A percentile compares a stretch with the other conserved stretches of the same genome.
Conservation (phyloP, 2,888 invertebrate species). For the Polydrusus tereticollis region DNA sequence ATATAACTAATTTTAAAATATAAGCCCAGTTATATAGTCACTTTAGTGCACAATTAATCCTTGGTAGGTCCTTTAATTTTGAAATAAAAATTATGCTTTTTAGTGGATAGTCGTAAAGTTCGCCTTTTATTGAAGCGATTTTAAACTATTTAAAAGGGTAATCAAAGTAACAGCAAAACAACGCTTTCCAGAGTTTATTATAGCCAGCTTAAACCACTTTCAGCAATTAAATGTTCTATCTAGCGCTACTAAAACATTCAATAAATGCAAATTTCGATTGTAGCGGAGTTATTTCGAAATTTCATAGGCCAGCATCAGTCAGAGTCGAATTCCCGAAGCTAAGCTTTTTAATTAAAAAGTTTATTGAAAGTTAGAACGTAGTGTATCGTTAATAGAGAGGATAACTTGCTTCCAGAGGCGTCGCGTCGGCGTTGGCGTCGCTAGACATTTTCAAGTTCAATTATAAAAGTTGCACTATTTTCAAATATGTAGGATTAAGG, state of each 20-base stretch:
- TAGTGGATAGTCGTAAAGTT: conserved; percentile 27
- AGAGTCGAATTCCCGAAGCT: conserved; percentile 28
- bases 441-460: neutral
- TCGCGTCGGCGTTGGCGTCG: neutral
- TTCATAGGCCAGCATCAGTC: conserved; percentile 42
- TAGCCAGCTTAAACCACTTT: conserved; percentile 42
- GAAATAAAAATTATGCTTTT: conserved; percentile 22
- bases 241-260: conserved; percentile 42
- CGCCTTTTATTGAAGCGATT: conserved; percentile 18
- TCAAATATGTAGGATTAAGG: no score
- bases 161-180: conserved; percentile 30
- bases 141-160: conserved; percentile 27
- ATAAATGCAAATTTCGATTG: conserved; percentile 48
- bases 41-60: neutral
- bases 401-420: conserved; percentile 9
- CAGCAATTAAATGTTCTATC: conserved; percentile 43
- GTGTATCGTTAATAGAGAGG: conserved; percentile 26
- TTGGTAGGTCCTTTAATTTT: neutral
- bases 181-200: conserved; percentile 32
- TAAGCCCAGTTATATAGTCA: conserved; percentile 3
- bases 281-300: conserved; percentile 42
- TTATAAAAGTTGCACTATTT: no score
- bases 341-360: conserved; percentile 35
- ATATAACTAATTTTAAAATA: no score
- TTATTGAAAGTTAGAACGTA: conserved; percentile 19